These are phyloP conservation scores for Notodonta ziczac DNA, from an alignment of 2,888 invertebrate species.

Conservation along the genomic window DNA sequence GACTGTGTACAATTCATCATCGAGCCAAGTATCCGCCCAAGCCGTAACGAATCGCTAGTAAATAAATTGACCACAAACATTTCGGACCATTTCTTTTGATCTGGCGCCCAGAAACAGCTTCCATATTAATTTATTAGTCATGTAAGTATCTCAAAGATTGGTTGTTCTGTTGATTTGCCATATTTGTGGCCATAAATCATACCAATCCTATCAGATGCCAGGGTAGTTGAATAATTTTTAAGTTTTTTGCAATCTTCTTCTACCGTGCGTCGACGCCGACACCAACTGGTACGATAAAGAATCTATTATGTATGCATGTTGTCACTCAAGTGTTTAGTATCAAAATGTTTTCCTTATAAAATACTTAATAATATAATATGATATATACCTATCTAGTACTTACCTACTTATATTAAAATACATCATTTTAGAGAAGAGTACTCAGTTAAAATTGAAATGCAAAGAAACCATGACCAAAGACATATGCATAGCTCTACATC, in stretches of 20 bases:
- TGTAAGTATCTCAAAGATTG: constrained; percentile 48
- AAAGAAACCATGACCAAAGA: no score
- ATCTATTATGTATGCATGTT: no score
- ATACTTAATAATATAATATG: no score
- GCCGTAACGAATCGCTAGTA: constrained; percentile 80
- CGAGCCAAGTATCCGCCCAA: constrained; percentile 80
- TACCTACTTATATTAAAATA: no score
- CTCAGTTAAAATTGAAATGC: no score
- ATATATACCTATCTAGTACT: no score
- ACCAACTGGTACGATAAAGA: no score
- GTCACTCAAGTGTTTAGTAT: no score
- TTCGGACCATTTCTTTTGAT: constrained; percentile 74
- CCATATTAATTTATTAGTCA: constrained; percentile 62
- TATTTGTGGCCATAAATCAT: constrained; percentile 38
- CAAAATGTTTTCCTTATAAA: no score
- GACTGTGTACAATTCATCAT: constrained; percentile 79
- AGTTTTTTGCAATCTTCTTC: background rate
- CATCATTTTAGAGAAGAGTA: no score
- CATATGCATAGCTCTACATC: no score
- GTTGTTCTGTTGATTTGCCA: constrained; percentile 46
- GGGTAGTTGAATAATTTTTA: background rate
- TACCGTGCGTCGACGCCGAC: no score
- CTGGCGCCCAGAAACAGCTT: constrained; percentile 51
- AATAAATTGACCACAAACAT: constrained; percentile 82
- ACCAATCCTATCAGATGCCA: constrained; percentile 21